These are phyloP conservation scores for Caiman crocodilus DNA, from an alignment of 2,797 vertebrate species.

Conservation along the genomic window DNA sequence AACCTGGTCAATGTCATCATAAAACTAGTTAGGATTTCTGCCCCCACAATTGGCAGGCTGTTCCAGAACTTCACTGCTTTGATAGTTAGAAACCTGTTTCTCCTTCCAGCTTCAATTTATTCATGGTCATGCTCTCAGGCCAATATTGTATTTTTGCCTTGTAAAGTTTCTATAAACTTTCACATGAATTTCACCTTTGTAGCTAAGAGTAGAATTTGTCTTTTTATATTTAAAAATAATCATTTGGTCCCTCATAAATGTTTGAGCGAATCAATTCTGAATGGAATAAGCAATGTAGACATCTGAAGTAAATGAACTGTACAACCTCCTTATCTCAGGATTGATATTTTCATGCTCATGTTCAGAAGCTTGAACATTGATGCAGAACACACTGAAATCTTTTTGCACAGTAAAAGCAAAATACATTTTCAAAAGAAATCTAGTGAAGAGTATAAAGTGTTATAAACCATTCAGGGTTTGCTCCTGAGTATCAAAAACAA, in stretches of 20 bases:
- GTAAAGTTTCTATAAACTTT: background rate
- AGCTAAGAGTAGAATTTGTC: background rate
- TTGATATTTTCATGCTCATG: background rate
- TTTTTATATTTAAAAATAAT: background rate
- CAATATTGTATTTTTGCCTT: too few species aligned
- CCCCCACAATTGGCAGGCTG: too few species aligned
- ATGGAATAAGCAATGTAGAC: background rate
- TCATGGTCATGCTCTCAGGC: too few species aligned
- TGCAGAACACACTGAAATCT: background rate
- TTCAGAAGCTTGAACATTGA: background rate
- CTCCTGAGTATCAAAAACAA: slow-evolving; percentile 13
- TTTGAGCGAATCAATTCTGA: background rate
- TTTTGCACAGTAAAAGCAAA: background rate
- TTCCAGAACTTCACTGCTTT: too few species aligned
- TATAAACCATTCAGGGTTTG: background rate
- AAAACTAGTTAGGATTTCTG: too few species aligned
- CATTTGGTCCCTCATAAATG: background rate
- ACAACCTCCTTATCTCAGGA: background rate
- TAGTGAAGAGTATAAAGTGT: background rate
- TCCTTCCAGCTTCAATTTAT: too few species aligned
- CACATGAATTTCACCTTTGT: background rate
- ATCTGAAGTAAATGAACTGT: background rate
- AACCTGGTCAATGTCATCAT: too few species aligned
- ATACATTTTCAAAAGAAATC: background rate
- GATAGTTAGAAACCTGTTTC: too few species aligned